Percentiles rank a stretch among this genome's conserved stretches.
phyloP scores from a whole-genome alignment of 2,113 vertebrate species.

The Proteles cristata region DNA sequence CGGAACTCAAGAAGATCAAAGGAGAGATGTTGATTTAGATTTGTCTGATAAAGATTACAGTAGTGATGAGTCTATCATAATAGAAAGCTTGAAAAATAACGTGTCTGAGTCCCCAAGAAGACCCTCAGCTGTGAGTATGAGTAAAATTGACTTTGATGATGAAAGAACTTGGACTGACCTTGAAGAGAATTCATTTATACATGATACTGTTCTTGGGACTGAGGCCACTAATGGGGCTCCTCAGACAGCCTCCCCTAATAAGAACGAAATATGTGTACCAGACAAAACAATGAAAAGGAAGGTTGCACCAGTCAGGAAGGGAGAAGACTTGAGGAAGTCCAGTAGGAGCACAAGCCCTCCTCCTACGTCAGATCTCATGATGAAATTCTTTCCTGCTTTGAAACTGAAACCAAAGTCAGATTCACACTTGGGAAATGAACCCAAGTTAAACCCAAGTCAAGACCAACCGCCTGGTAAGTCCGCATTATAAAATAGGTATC shows the following conservation, averaged over 20 bases:
- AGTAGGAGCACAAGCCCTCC: slow-evolving; percentile 78
- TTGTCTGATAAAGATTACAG: slow-evolving; percentile 80
- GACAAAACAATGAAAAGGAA: slow-evolving; percentile 90
- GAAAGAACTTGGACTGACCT: slow-evolving; percentile 95
- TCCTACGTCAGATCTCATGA: slow-evolving; percentile 91
- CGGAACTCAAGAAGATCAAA: slow-evolving; percentile 69
- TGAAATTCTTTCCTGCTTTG: slow-evolving; percentile 93
- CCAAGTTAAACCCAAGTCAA: slow-evolving; percentile 69
- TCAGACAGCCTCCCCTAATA: slow-evolving; percentile 54
- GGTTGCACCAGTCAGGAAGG: slow-evolving; percentile 87
- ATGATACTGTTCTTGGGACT: slow-evolving; percentile 68
- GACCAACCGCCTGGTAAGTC: slow-evolving; percentile 87
- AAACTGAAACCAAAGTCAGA: slow-evolving; percentile 87
- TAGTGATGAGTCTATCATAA: slow-evolving; percentile 77
- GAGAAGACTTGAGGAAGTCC: slow-evolving; percentile 69
- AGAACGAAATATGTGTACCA: slow-evolving; percentile 56
- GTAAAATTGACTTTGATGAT: slow-evolving; percentile 93
- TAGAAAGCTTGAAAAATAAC: slow-evolving; percentile 71
- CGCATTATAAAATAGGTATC: slow-evolving; percentile 7
- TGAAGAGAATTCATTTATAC: slow-evolving; percentile 85
- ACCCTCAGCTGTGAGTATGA: slow-evolving; percentile 1
- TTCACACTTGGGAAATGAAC: slow-evolving; percentile 69
- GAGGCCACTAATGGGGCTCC: slow-evolving; percentile 48
- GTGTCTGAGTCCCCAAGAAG: slow-evolving; percentile 59
- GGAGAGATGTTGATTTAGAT: slow-evolving; percentile 79